These are phyloP conservation scores for Erpornis zantholeuca DNA, from an alignment of 2,113 vertebrate species.

Conservation along the genomic window DNA sequence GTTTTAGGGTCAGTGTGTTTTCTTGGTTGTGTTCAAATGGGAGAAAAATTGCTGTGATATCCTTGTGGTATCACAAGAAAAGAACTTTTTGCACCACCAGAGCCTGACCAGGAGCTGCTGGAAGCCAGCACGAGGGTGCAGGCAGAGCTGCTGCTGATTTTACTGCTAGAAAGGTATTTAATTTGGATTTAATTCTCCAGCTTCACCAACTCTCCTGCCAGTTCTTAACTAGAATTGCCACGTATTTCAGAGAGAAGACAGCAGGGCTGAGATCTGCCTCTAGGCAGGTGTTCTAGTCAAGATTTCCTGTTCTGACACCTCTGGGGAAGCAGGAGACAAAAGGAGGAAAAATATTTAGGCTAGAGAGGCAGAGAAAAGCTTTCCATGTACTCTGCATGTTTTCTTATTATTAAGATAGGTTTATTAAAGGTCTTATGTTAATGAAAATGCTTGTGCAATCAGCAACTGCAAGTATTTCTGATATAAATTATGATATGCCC, in stretches of 20 bases:
- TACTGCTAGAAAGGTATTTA: background rate
- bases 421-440: slow-evolving; percentile 51
- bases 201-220: background rate
- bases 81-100: background rate
- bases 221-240: background rate
- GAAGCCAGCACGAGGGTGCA: background rate
- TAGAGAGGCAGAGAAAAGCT: background rate
- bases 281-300: background rate
- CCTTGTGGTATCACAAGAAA: background rate
- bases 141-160: background rate
- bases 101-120: background rate
- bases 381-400: background rate
- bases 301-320: background rate
- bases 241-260: background rate
- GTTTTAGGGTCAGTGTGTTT: background rate
- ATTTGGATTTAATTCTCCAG: background rate
- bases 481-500: slow-evolving; percentile 38
- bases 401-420: background rate
- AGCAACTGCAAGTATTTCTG: background rate
- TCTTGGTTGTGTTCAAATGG: background rate
- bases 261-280: background rate
- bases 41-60: background rate
- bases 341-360: background rate
- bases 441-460: background rate
- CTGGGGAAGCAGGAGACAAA: background rate